Evolutionary conservation across 2,888 invertebrate species (phyloP).

Genomic region (Helicoverpa assulta): DNA sequence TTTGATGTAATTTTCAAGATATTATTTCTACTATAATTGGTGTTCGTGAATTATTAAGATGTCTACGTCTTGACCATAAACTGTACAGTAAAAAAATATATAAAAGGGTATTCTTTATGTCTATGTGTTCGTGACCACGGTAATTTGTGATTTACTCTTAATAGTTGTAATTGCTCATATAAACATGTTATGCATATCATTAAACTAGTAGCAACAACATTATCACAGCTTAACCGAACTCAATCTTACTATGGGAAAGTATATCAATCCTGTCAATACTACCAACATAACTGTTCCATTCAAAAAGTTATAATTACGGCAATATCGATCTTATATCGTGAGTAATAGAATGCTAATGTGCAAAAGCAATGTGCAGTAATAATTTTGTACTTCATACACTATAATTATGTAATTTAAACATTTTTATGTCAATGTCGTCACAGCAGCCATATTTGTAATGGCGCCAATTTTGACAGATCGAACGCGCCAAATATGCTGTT

Average conservation of each 20-base stretch:
- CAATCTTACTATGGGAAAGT: slow-evolving; percentile 47
- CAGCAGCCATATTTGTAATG: slow-evolving; percentile 62
- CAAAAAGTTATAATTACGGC: not conserved
- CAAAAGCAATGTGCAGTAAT: not conserved
- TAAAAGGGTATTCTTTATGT: not conserved
- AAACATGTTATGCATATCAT: slow-evolving; percentile 9
- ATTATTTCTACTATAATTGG: slow-evolving; percentile 5
- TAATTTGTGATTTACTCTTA: not conserved
- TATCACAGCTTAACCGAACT: slow-evolving; percentile 43
- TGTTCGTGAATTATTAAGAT: not conserved
- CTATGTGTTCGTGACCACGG: not conserved
- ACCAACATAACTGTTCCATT: slow-evolving; percentile 13
- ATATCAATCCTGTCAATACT: slow-evolving; percentile 41
- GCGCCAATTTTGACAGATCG: slow-evolving; percentile 67
- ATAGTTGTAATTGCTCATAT: slow-evolving; percentile 22
- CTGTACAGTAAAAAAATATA: not conserved
- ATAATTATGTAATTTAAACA: slow-evolving; percentile 66
- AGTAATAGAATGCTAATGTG: not conserved
- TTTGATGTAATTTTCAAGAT: slow-evolving; percentile 3
- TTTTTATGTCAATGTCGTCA: slow-evolving; percentile 73
- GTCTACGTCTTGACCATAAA: slow-evolving; percentile 16
- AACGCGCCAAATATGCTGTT: slow-evolving; percentile 64
- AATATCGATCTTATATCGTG: slow-evolving; percentile 14
- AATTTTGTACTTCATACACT: slow-evolving; percentile 31
- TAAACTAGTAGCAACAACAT: slow-evolving; percentile 45